Evolutionary conservation across 2,888 invertebrate genomes (phyloP).

Genomic region (Epirrhoe tristata): DNA sequence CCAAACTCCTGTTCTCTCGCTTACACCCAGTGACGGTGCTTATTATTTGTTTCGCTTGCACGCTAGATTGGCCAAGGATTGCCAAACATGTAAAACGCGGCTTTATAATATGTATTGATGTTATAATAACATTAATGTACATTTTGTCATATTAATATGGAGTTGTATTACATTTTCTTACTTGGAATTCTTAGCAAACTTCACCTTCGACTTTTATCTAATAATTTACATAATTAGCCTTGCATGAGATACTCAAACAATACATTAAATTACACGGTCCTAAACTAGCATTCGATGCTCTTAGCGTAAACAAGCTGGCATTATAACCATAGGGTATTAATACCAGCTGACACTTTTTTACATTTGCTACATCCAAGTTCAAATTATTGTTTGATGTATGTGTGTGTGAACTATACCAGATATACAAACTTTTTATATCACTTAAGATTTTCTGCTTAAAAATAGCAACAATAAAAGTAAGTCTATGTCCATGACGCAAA

Average conservation of each 20-base stretch:
- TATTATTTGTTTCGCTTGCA: too few species aligned
- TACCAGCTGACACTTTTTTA: slow-evolving; percentile 6
- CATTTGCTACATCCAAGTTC: neutral
- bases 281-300: slow-evolving; percentile 20
- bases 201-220: slow-evolving; percentile 11
- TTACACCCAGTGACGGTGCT: too few species aligned
- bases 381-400: too few species aligned
- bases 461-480: neutral
- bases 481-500: neutral
- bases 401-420: too few species aligned
- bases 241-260: slow-evolving; percentile 26
- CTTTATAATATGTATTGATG: too few species aligned
- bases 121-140: neutral
- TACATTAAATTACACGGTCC: slow-evolving; percentile 28
- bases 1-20: too few species aligned
- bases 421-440: neutral
- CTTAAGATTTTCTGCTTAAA: neutral
- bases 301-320: slow-evolving; percentile 25
- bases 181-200: slow-evolving; percentile 22
- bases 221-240: slow-evolving; percentile 24
- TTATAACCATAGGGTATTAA: neutral
- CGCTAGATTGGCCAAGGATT: too few species aligned
- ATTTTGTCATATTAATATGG: neutral
- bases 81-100: too few species aligned
- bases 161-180: slow-evolving; percentile 44